phyloP scores from a whole-genome alignment of 2,113 vertebrate species.

The Microcebus ravelobensis region DNA sequence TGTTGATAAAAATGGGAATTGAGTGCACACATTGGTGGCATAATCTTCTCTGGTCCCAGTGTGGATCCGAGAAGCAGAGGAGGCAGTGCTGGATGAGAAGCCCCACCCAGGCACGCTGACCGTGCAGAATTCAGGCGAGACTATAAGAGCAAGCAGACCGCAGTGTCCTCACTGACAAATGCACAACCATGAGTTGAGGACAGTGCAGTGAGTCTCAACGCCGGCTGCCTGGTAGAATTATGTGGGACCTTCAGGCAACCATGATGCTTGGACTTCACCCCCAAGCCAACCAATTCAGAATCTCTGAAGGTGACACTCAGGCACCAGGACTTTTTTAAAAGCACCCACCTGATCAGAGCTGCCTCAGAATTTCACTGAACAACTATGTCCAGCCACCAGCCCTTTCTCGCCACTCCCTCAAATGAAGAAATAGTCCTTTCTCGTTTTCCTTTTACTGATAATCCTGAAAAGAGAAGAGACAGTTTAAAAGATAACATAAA shows the following conservation, averaged over 20 bases:
- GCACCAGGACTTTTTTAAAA: background rate
- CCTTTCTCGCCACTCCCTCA: background rate
- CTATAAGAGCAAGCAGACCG: background rate
- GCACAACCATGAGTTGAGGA: background rate
- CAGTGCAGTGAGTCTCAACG: background rate
- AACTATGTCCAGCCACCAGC: background rate
- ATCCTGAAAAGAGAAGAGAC: background rate
- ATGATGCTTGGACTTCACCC: background rate
- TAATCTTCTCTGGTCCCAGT: background rate
- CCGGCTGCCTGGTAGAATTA: background rate
- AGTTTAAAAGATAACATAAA: background rate
- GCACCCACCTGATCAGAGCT: background rate
- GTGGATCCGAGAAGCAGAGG: background rate
- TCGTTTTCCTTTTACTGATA: background rate
- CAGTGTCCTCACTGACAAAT: background rate
- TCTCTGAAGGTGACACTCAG: background rate
- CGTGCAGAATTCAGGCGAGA: background rate
- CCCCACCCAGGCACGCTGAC: too few species aligned
- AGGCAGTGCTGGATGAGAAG: background rate
- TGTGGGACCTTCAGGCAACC: background rate
- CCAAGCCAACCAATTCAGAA: too few species aligned
- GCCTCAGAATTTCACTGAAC: background rate
- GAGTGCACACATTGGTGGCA: background rate
- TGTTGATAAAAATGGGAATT: background rate
- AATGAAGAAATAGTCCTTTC: background rate